Conservation (phyloP, 1,140 invertebrate species). For the Idris sp. region DNA sequence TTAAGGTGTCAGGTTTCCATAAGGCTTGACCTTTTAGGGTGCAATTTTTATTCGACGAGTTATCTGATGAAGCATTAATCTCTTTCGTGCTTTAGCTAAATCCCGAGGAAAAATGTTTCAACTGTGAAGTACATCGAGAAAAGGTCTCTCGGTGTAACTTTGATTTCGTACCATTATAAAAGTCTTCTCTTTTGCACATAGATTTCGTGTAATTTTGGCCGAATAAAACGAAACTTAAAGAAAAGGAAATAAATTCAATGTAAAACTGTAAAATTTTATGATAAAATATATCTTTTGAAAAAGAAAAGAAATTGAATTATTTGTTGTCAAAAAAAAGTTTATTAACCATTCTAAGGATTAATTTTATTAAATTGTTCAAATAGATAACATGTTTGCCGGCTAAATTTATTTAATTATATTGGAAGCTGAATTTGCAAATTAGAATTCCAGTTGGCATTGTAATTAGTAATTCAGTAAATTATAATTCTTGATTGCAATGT, state of each 20-base stretch:
- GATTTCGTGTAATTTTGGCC: slow-evolving; percentile 9
- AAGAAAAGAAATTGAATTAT: too few relatives aligned
- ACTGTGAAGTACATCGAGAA: slow-evolving; percentile 30
- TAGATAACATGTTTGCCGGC: too few relatives aligned
- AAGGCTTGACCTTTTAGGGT: slow-evolving; percentile 55
- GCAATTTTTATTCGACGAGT: slow-evolving; percentile 52
- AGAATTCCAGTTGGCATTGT: slow-evolving; percentile 22
- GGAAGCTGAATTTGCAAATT: slow-evolving; percentile 14
- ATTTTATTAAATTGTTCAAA: too few relatives aligned
- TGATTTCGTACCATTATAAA: slow-evolving; percentile 8
- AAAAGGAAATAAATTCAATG: too few relatives aligned
- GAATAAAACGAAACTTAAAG: too few relatives aligned
- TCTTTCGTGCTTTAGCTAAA: slow-evolving; percentile 49
- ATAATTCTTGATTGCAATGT: slow-evolving; percentile 27
- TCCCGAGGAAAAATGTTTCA: slow-evolving; percentile 46
- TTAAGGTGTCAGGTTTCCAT: slow-evolving; percentile 55
- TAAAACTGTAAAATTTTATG: slow-evolving; percentile 3
- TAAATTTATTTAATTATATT: not conserved
- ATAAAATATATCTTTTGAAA: too few relatives aligned
- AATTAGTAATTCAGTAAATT: slow-evolving; percentile 27
- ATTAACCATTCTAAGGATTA: too few relatives aligned
- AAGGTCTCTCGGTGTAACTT: slow-evolving; percentile 16
- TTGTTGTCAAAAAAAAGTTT: too few relatives aligned
- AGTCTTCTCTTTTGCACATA: not conserved
- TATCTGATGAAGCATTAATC: slow-evolving; percentile 63